phyloP scores from a whole-genome alignment of 2,888 invertebrate species.

The Achlya flavicornis region DNA sequence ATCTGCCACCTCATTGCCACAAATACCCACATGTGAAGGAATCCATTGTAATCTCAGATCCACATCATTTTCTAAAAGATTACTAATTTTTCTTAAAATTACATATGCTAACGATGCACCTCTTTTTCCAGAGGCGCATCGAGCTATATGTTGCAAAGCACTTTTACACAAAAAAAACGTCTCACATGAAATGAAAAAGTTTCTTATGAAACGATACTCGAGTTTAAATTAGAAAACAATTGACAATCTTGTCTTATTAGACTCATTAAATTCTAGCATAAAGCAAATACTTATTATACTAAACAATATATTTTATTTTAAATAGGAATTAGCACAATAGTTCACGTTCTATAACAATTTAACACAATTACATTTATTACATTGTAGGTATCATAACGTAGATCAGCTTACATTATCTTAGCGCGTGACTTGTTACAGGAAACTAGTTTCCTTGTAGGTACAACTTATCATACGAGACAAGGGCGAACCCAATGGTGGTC shows the following conservation, averaged over 20 bases:
- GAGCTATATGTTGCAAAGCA: too few relatives aligned
- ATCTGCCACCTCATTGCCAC: too few relatives aligned
- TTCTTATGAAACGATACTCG: too few relatives aligned
- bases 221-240: too few relatives aligned
- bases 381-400: not conserved
- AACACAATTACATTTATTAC: not conserved
- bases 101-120: too few relatives aligned
- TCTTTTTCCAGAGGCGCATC: too few relatives aligned
- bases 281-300: not conserved
- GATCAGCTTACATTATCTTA: slow-evolving; percentile 21
- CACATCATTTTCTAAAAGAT: too few relatives aligned
- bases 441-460: slow-evolving; percentile 26
- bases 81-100: too few relatives aligned
- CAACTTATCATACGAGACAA: slow-evolving; percentile 10
- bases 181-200: too few relatives aligned
- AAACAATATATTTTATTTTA: not conserved
- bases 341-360: not conserved
- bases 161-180: too few relatives aligned
- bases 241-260: not conserved
- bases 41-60: too few relatives aligned
- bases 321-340: not conserved
- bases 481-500: not conserved
- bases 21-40: too few relatives aligned
- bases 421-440: slow-evolving; percentile 42
- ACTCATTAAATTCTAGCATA: not conserved